Conservation (phyloP, 2,888 invertebrate genomes). For the Gortyna flavago region DNA sequence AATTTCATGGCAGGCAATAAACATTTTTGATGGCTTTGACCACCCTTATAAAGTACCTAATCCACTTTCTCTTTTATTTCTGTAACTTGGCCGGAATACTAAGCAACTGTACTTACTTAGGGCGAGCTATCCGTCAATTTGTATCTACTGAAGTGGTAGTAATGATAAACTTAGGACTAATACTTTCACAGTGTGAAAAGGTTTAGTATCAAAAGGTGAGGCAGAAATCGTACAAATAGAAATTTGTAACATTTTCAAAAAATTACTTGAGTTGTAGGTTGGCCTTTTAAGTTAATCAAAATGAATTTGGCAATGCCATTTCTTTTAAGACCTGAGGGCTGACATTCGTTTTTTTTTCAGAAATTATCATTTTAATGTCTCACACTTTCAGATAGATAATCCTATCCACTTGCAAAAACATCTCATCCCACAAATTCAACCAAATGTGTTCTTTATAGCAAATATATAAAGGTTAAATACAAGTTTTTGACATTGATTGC, state of each 20-base stretch:
- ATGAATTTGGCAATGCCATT: neutral
- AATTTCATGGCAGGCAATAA: constrained; percentile 38
- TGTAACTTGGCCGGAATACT: constrained; percentile 40
- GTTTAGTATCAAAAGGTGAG: constrained; percentile 12
- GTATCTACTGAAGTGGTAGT: constrained; percentile 3
- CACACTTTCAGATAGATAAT: constrained; percentile 40
- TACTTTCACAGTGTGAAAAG: neutral
- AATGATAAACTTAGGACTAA: constrained; percentile 18
- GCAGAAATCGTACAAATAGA: neutral
- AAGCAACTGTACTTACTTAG: constrained; percentile 21
- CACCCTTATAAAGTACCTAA: constrained; percentile 51
- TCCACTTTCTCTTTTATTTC: constrained; percentile 46
- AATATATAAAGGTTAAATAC: neutral
- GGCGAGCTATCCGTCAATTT: neutral
- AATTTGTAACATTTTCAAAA: too few species aligned
- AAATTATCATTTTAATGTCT: too few species aligned
- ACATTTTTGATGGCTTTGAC: constrained; percentile 47
- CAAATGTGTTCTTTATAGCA: constrained; percentile 2
- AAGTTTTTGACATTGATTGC: neutral
- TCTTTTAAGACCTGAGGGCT: neutral
- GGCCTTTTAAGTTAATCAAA: neutral
- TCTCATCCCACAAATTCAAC: neutral
- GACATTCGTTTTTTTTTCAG: neutral
- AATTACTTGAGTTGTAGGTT: neutral
- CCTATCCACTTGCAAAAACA: constrained; percentile 24